phyloP scores from a whole-genome alignment of 2,113 vertebrate species.

The Daphoenositta chrysoptera region DNA sequence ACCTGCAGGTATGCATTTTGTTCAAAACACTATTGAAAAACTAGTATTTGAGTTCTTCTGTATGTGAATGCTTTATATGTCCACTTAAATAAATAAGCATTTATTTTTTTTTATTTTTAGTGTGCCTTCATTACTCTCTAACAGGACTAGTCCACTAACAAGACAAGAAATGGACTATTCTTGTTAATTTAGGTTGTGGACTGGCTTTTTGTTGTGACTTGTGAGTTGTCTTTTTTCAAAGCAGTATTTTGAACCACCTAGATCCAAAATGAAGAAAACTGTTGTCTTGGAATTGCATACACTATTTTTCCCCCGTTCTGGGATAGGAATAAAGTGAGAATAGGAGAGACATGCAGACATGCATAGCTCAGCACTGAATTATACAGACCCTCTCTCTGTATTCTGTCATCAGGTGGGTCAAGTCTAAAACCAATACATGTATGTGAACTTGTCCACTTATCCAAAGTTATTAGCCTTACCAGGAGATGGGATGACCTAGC shows the following conservation, averaged over 20 bases:
- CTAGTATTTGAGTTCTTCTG: background rate
- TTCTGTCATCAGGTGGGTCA: background rate
- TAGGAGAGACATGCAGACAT: background rate
- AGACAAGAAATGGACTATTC: background rate
- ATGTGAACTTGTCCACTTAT: background rate
- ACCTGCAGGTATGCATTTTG: slow-evolving; percentile 88
- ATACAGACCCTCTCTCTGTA: background rate
- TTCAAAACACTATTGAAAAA: background rate
- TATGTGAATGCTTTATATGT: background rate
- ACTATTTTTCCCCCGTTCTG: background rate
- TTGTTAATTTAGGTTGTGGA: background rate
- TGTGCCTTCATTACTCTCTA: background rate
- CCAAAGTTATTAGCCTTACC: background rate
- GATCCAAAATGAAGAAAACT: background rate
- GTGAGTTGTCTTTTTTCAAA: background rate
- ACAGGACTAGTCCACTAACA: background rate
- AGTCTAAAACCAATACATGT: background rate
- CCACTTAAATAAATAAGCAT: background rate
- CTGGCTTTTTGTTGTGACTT: background rate
- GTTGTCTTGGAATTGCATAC: background rate
- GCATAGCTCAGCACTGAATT: background rate
- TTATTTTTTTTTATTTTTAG: background rate
- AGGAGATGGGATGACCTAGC: background rate
- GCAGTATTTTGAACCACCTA: background rate
- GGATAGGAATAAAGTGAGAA: background rate